These are phyloP conservation scores for Acanthisitta chloris DNA, from an alignment of 2,113 vertebrate species.

Conservation along the genomic window DNA sequence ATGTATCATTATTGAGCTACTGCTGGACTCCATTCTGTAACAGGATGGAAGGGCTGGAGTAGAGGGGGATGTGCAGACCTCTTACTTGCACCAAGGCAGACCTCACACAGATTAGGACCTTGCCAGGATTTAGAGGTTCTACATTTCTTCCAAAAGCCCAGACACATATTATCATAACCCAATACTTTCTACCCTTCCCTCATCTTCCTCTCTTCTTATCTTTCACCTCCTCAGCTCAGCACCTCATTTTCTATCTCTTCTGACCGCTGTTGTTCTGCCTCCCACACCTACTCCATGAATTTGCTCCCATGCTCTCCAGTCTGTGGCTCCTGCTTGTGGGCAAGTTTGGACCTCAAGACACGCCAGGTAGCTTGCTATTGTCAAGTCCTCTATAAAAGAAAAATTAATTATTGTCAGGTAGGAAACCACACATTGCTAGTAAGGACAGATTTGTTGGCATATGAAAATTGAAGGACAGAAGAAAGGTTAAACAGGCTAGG, in stretches of 20 bases:
- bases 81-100: background rate
- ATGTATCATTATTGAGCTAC: background rate
- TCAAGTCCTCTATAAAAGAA: background rate
- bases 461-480: background rate
- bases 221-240: background rate
- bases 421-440: background rate
- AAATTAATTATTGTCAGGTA: background rate
- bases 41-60: background rate
- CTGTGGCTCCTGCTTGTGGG: background rate
- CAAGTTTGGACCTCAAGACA: background rate
- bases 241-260: background rate
- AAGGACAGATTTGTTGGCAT: background rate
- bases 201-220: background rate
- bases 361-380: background rate
- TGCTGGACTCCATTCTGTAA: background rate
- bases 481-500: background rate
- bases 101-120: background rate
- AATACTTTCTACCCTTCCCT: background rate
- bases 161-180: background rate
- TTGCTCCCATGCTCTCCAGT: background rate
- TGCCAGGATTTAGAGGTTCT: background rate
- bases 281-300: background rate
- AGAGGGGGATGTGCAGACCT: background rate
- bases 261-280: background rate
- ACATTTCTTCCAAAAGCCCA: background rate